Evolutionary conservation across 2,113 vertebrate genomes (phyloP).

Genomic region (Corythornis cristatus): DNA sequence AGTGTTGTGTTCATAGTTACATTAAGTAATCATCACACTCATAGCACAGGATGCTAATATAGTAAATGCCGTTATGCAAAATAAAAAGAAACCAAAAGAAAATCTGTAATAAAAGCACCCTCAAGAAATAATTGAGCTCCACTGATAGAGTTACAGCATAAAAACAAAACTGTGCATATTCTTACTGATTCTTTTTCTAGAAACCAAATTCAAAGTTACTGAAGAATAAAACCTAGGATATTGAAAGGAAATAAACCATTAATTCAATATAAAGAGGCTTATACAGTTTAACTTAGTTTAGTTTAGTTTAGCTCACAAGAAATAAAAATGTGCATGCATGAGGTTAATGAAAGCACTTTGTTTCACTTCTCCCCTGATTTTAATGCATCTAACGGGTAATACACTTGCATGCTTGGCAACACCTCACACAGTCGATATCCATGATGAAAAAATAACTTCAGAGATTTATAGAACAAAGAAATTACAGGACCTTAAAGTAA

Average conservation of each 20-base stretch:
- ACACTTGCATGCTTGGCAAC: not conserved
- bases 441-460: not conserved
- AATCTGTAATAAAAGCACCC: not conserved
- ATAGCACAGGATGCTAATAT: not conserved
- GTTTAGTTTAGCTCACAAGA: not conserved
- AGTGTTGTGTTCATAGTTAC: not conserved
- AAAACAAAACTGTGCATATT: not conserved
- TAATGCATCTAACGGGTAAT: not conserved
- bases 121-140: not conserved
- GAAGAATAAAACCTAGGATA: not conserved
- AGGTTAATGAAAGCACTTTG: not conserved
- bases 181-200: not conserved
- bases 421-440: not conserved
- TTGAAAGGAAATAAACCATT: not conserved
- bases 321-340: not conserved
- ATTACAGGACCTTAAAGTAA: not conserved
- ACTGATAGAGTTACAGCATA: not conserved
- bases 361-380: not conserved
- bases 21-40: not conserved
- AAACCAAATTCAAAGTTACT: not conserved
- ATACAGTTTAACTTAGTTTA: not conserved
- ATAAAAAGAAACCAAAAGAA: not conserved
- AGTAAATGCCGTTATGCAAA: not conserved
- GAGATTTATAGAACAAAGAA: not conserved
- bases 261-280: not conserved